phyloP scores from a whole-genome alignment of 1,140 invertebrate species.

The Harpegnathos saltator region DNA sequence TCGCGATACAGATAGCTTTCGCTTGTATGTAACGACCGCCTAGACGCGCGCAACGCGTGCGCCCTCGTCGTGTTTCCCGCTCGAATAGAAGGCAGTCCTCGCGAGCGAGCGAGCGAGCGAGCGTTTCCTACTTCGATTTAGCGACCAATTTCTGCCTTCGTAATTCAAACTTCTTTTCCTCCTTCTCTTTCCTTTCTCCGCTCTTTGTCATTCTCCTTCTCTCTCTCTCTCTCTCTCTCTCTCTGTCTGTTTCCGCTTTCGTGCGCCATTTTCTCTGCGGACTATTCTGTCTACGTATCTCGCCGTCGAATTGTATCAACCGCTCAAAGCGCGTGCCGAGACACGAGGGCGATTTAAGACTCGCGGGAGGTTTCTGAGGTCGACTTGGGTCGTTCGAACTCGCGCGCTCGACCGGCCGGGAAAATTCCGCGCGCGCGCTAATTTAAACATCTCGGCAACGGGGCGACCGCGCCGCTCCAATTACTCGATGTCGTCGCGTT shows the following conservation, averaged over 20 bases:
- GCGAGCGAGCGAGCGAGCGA: neutral
- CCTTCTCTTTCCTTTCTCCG: neutral
- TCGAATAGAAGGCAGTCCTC: neutral
- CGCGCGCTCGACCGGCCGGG: neutral
- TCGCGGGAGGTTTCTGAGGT: too few relatives aligned
- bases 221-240: too few relatives aligned
- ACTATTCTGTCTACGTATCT: too few relatives aligned
- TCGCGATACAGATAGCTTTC: conserved; percentile 44
- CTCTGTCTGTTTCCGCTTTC: too few relatives aligned
- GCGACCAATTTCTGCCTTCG: neutral
- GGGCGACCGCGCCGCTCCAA: neutral
- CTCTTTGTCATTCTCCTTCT: too few relatives aligned
- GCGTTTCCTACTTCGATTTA: conserved; percentile 30
- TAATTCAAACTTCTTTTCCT: conserved; percentile 15
- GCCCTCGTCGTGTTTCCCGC: neutral
- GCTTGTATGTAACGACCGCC: conserved; percentile 11
- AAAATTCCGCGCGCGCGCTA: neutral
- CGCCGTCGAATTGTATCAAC: too few relatives aligned
- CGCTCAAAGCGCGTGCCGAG: too few relatives aligned
- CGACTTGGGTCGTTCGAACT: neutral
- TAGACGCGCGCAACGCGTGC: conserved; percentile 12
- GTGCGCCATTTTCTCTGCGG: too few relatives aligned
- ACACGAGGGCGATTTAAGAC: too few relatives aligned
- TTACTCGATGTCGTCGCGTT: conserved; percentile 15
- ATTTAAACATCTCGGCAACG: conserved; percentile 28